A percentile compares a stretch with the other conserved stretches of the same genome.
These are phyloP conservation scores for Emydura subglobosa DNA, from an alignment of 2,113 vertebrate species.

Conservation along the genomic window DNA sequence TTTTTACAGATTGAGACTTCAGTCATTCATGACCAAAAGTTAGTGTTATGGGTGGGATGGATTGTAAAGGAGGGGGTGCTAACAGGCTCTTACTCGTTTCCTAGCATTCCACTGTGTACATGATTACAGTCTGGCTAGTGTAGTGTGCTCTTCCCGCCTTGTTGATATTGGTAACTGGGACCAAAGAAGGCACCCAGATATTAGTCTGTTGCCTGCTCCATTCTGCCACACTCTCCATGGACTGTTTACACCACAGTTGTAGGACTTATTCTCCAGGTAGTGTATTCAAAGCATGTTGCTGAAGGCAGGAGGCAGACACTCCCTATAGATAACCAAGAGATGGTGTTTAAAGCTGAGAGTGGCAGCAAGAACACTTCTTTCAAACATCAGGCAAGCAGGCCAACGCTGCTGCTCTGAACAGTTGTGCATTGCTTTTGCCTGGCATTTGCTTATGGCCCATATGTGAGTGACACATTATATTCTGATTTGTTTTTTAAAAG, in stretches of 20 bases:
- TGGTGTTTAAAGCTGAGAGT: neutral
- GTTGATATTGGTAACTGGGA: neutral
- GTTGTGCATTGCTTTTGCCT: neutral
- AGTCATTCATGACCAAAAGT: constrained; percentile 27
- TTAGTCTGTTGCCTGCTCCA: neutral
- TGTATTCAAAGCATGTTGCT: neutral
- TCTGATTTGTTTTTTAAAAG: neutral
- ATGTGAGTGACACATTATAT: neutral
- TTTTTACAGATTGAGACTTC: constrained; percentile 21
- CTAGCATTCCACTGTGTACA: rapidly evolving
- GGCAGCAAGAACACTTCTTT: neutral
- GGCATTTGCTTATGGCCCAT: neutral
- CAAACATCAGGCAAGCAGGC: neutral
- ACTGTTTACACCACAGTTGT: neutral
- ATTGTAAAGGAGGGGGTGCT: neutral
- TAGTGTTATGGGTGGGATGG: neutral
- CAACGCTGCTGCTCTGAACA: neutral
- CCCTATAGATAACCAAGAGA: neutral
- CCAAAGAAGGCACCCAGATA: neutral
- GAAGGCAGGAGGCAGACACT: neutral
- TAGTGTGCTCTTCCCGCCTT: neutral
- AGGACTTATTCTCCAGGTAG: neutral
- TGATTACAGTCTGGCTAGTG: neutral
- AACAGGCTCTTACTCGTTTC: neutral
- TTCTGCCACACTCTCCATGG: neutral